These are phyloP conservation scores for Danio tinwini DNA, from an alignment of 2,797 vertebrate genomes.

Conservation along the genomic window DNA sequence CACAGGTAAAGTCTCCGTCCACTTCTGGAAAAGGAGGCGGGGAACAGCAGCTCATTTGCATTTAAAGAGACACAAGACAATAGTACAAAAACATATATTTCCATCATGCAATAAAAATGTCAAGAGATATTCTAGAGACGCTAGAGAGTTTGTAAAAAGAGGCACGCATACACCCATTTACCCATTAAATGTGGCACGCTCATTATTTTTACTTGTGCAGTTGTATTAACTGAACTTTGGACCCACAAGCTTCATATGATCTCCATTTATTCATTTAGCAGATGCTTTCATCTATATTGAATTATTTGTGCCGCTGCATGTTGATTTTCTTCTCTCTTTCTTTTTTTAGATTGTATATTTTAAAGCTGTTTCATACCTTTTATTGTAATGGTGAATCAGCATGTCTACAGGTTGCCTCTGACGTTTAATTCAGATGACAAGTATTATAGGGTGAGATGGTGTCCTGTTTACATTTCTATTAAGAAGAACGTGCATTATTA, in stretches of 20 bases:
- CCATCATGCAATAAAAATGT: too few relatives aligned
- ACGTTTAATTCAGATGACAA: neutral
- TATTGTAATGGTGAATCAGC: neutral
- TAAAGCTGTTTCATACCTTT: neutral
- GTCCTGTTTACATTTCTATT: neutral
- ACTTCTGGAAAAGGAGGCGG: too few relatives aligned
- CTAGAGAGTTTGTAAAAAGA: too few relatives aligned
- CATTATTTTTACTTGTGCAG: neutral
- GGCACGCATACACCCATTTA: too few relatives aligned
- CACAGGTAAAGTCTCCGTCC: too few relatives aligned
- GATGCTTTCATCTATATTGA: neutral
- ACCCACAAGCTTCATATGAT: neutral
- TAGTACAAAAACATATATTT: too few relatives aligned
- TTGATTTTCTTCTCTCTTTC: neutral
- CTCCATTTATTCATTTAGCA: slow-evolving; percentile 4
- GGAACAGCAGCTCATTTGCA: too few relatives aligned
- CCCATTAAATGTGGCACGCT: neutral
- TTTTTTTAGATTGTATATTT: neutral
- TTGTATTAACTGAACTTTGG: neutral
- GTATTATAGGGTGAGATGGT: neutral
- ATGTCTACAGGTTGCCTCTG: neutral
- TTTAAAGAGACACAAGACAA: too few relatives aligned
- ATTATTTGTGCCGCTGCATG: neutral
- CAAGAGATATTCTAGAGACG: too few relatives aligned
- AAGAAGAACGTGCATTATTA: neutral